phyloP scores from a whole-genome alignment of 2,888 invertebrate genomes.

The Drosophila tanythrix region DNA sequence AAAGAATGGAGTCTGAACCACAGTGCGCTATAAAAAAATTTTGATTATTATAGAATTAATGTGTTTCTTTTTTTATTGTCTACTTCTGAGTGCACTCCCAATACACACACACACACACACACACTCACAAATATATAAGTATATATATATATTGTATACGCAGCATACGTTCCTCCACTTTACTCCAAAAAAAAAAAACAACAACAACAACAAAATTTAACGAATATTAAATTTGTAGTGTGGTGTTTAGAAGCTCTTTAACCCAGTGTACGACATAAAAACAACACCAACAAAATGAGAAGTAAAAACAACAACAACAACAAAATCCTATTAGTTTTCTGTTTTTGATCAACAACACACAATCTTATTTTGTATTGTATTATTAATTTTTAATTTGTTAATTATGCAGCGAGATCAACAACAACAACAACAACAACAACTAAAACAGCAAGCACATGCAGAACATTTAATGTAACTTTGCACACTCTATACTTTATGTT shows the following conservation, averaged over 20 bases:
- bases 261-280: conserved; percentile 53
- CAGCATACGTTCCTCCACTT: conserved; percentile 66
- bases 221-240: conserved; percentile 32
- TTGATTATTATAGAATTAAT: conserved; percentile 50
- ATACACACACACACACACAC: conserved; percentile 28
- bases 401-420: conserved; percentile 37
- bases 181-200: conserved; percentile 43
- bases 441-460: conserved; percentile 37
- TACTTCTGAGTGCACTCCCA: conserved; percentile 47
- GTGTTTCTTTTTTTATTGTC: conserved; percentile 59
- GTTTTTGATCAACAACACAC: conserved; percentile 36
- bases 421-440: conserved; percentile 6
- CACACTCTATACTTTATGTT: conserved; percentile 69
- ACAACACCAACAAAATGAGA: conserved; percentile 2
- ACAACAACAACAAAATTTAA: conserved; percentile 10
- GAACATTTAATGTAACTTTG: conserved; percentile 75
- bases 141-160: conserved; percentile 39
- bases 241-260: conserved; percentile 24
- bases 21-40: conserved; percentile 53
- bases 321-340: conserved; percentile 27
- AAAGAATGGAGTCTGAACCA: conserved; percentile 28
- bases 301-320: conserved; percentile 4
- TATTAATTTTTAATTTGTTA: conserved; percentile 70
- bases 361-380: conserved; percentile 62
- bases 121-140: conserved; percentile 13